Conservation (phyloP, 2,888 invertebrate species). For the Cephus rjabovi region DNA sequence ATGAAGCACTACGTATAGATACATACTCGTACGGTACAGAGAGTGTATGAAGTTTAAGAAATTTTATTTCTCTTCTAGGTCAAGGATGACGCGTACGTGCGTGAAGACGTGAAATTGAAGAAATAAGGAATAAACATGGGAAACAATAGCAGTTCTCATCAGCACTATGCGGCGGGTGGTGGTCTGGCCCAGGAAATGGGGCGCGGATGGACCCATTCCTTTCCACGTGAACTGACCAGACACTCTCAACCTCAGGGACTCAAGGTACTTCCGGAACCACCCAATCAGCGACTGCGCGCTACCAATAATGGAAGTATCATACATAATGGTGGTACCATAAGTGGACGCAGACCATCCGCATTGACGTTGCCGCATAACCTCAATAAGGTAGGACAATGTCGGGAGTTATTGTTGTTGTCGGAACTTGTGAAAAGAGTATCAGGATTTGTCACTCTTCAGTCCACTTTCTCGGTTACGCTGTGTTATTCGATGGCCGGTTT, state of each 20-base stretch:
- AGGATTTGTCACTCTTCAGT: no score
- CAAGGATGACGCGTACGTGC: no score
- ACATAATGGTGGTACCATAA: constrained; percentile 86
- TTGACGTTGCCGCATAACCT: constrained; percentile 58
- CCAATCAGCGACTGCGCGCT: constrained; percentile 77
- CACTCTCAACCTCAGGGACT: constrained; percentile 49
- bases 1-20: no score
- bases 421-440: no score
- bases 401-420: no score
- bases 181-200: constrained; percentile 40
- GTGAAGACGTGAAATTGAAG: no score
- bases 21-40: no score
- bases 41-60: no score
- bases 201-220: constrained; percentile 57
- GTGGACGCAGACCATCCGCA: constrained; percentile 72
- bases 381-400: constrained; percentile 42
- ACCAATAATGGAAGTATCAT: constrained; percentile 88
- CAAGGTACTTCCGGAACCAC: constrained; percentile 78
- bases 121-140: constrained; percentile 44
- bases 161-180: constrained; percentile 35
- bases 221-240: constrained; percentile 51
- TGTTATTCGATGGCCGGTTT: not conserved
- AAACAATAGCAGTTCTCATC: constrained; percentile 50
- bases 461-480: no score
- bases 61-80: no score